Base-by-base conservation (phyloP, 2,113 vertebrate species). In the Lanius ludovicianus region DNA sequence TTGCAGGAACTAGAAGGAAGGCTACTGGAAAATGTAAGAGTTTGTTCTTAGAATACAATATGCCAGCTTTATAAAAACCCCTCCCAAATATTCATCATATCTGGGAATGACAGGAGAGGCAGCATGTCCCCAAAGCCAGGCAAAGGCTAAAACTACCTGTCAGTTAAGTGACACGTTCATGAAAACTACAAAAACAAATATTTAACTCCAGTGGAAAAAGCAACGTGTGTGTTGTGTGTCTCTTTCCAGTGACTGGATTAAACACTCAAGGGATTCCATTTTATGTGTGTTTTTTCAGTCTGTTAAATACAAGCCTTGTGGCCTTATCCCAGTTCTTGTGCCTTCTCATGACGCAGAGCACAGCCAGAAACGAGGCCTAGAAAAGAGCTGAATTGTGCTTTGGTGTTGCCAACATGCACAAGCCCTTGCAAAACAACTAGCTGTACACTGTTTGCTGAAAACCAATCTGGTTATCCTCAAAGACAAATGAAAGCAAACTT, bases 151-250 rank as follows among this genome's bases (percentile, higher is more conserved):
- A 86, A 80, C 21, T 47, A 70, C 13, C 30, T 67, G 8, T n/a
- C 30, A 74, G 7, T 49, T 68, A 64, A 82, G 73, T 18, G 46
- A 18, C 37, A 79, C 68, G 20, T 13, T 46, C 62, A 74, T 11
- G 30, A 83, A 81, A 33, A 42, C 12, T 42, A 23, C 7, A 81
- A 55, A 86, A 64, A 30, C 19, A 71, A 73, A 33, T 68, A 37
- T 49, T 68, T 83, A 83, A 59, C 49, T 76, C 41, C 39, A 57
- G 6, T 25, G 7, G 6, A 76, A 86, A 5, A 50, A 56, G 8
- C 8, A n/a, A 21, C 1, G 2, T 14, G 2, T 17, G 5, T 24
- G 11, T 0, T 7, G 2, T n/a, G 7, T 28, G 15, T 35, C 39
- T 80, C 16, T 30, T 35, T 79, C 44, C 28, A 52, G 33, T 19